These are phyloP conservation scores for Loriculus beryllinus DNA, from an alignment of 2,797 vertebrate species.

Conservation along the genomic window DNA sequence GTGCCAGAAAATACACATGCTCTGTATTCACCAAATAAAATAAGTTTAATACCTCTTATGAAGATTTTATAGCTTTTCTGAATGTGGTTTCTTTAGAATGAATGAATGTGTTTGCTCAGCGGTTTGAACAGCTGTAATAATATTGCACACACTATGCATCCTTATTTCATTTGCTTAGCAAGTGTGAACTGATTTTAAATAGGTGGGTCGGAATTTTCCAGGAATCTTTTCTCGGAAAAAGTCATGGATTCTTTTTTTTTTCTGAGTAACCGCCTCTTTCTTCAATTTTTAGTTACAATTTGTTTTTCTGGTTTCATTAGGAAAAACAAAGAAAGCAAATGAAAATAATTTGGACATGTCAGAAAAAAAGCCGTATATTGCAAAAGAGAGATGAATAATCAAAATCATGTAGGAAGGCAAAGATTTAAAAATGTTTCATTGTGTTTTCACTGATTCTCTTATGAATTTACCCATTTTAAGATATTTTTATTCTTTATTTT, in stretches of 20 bases:
- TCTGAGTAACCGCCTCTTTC: neutral
- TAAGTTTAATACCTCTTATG: neutral
- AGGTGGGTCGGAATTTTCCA: neutral
- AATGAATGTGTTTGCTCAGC: conserved; percentile 2
- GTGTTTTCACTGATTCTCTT: neutral
- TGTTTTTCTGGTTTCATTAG: neutral
- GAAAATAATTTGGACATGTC: neutral
- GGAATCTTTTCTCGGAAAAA: neutral
- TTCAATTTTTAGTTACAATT: neutral
- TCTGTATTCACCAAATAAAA: neutral
- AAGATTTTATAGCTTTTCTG: neutral
- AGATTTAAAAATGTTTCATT: neutral
- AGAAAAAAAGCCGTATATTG: neutral
- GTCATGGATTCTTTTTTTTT: neutral
- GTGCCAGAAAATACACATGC: neutral
- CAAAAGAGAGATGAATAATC: neutral
- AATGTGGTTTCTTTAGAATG: conserved; percentile 8
- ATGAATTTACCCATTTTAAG: neutral
- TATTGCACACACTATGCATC: neutral
- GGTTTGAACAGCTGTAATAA: conserved; percentile 41
- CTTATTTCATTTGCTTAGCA: neutral
- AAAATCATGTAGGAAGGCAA: neutral
- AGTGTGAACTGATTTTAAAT: neutral
- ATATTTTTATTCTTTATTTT: neutral
- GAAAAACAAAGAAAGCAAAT: neutral